A percentile compares a stretch with the other conserved stretches of the same genome.
phyloP scores from a whole-genome alignment of 2,888 invertebrate species.

The Phania funesta region DNA sequence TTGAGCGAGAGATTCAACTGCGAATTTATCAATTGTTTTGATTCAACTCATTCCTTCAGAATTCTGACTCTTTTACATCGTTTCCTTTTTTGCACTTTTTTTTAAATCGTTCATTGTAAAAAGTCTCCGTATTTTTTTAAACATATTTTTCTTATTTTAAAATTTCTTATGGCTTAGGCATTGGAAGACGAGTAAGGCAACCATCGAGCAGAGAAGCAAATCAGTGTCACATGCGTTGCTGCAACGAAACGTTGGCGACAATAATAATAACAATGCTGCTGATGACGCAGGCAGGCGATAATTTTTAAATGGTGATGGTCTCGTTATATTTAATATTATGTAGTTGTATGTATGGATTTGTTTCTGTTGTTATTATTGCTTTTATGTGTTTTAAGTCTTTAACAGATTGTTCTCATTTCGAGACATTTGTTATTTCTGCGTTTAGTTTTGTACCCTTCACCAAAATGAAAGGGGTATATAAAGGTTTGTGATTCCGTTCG shows the following conservation, averaged over 20 bases:
- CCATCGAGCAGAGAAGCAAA: not conserved
- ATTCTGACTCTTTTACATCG: not conserved
- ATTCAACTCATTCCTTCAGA: not conserved
- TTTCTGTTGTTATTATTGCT: constrained; percentile 16
- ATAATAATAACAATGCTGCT: constrained; percentile 50
- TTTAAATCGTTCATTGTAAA: constrained; percentile 16
- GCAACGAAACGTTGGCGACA: constrained; percentile 57
- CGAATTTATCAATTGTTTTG: not conserved
- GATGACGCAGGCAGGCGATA: constrained; percentile 35
- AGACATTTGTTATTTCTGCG: constrained; percentile 50
- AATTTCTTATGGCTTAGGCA: constrained; percentile 24
- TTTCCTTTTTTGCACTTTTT: not conserved
- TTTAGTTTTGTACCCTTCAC: too few species aligned
- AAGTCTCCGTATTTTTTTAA: not conserved
- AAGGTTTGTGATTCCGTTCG: too few species aligned
- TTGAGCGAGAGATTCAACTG: not conserved
- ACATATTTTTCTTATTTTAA: constrained; percentile 14
- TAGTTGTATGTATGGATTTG: not conserved
- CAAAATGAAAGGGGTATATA: too few species aligned
- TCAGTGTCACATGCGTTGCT: constrained; percentile 49
- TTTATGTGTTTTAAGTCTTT: constrained; percentile 50
- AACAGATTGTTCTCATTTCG: constrained; percentile 65
- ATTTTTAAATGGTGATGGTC: constrained; percentile 40
- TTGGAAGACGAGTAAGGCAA: constrained; percentile 17
- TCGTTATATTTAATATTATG: constrained; percentile 25